Base-by-base conservation (phyloP, 2,797 vertebrate genomes). In the Gallinago nigripennis region DNA sequence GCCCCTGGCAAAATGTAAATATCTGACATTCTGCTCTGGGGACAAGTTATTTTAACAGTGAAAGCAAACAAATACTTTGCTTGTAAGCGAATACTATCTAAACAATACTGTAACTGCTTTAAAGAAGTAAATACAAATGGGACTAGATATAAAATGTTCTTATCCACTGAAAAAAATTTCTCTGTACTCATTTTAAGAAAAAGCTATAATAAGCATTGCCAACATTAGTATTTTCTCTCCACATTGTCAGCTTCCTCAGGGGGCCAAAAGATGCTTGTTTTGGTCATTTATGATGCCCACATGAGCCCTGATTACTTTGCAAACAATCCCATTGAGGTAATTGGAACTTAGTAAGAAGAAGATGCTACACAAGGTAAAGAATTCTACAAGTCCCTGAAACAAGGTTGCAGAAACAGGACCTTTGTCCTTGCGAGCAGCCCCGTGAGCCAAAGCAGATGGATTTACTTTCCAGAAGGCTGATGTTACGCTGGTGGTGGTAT, bases 251-350 rank as follows among this genome's bases (percentile, higher is more conserved):
- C 57, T 57, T 79, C 25, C 35, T 45, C 1, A 3, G 9, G 2
- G 11, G 16, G 16, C 45, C 50, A 84, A 72, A 41, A 69, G 53
- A 24, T 20, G 28, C 43, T 61, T 66, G 46, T 75, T 66, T 66
- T 0, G 1, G 33, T 16, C n/a, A 63, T 7, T 51, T 66, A 82
- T 5, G 2, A 25, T 41, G 30, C 30, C n/a, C 2, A 0, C 39
- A 50, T 68, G 39, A 72, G 45, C 23, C 53, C 45, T 63, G n/a
- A 63, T 12, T 39, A 24, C 77, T 86, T 57, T 58, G 58, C 43
- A 82, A 79, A 48, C 45, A 82, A 68, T 37, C 11, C 41, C n/a
- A 56, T 3, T 35, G 33, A 58, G n/a, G 11, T 51, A 75, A 72
- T 46, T 45, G 9, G 43, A 66, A 54, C 17, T 81, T 78, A 33